These are phyloP conservation scores for Ptychoptera albimana DNA, from an alignment of 2,888 invertebrate species.

Conservation along the genomic window DNA sequence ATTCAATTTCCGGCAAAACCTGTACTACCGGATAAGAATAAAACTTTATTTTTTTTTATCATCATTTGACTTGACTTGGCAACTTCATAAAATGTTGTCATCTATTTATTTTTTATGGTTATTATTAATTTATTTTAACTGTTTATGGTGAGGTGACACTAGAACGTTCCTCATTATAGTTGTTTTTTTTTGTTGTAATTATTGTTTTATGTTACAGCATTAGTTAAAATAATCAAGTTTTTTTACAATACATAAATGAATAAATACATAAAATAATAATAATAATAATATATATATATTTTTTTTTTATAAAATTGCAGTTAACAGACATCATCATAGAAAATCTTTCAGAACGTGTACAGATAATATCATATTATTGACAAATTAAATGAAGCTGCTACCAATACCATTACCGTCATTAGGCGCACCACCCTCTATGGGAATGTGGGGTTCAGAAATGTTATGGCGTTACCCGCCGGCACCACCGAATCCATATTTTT, in stretches of 20 bases:
- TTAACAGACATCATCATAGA: not conserved
- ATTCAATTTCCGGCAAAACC: constrained; percentile 5
- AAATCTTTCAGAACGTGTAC: no score
- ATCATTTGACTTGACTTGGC: no score
- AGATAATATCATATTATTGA: not conserved
- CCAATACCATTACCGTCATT: constrained; percentile 54
- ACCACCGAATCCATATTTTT: constrained; percentile 51
- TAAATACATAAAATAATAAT: no score
- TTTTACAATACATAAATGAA: no score
- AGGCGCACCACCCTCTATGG: constrained; percentile 57
- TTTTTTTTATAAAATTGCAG: constrained; percentile 1
- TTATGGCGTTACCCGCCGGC: constrained; percentile 77
- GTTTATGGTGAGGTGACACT: no score
- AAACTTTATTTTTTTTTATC: not conserved
- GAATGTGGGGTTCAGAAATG: constrained; percentile 67
- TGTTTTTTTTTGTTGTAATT: no score
- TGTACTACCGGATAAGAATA: constrained; percentile 13
- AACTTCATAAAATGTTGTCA: no score
- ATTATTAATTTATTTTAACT: no score
- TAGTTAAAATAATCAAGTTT: no score
- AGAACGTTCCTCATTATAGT: no score
- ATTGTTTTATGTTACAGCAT: no score
- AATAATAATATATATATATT: no score
- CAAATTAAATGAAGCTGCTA: constrained; percentile 44
- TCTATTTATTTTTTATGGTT: constrained; percentile 2